Evolutionary conservation across 2,888 invertebrate species (phyloP).

Genomic region (Epiblema foenella): DNA sequence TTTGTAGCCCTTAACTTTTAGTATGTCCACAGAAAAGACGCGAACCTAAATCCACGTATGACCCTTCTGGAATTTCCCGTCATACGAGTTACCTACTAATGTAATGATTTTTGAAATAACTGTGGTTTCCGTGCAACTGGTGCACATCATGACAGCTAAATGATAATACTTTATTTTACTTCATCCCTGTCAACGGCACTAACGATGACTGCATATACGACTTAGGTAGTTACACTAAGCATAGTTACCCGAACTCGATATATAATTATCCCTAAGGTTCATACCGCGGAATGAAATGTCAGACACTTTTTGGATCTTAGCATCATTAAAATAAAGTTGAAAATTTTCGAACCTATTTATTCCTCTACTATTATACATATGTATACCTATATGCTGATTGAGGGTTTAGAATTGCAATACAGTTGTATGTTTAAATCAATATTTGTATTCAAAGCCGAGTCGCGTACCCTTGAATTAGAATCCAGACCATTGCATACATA

Average conservation of each 20-base stretch:
- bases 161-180: not conserved
- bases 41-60: too few species aligned
- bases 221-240: not conserved
- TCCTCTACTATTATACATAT: too few species aligned
- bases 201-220: not conserved
- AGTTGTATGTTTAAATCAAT: constrained; percentile 27
- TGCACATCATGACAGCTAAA: too few species aligned
- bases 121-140: too few species aligned
- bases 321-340: too few species aligned
- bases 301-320: too few species aligned
- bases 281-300: too few species aligned
- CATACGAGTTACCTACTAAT: not conserved
- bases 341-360: too few species aligned
- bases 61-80: too few species aligned
- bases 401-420: constrained; percentile 15
- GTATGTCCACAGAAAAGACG: too few species aligned
- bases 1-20: too few species aligned
- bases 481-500: constrained; percentile 34
- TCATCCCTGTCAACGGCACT: not conserved
- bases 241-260: not conserved
- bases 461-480: constrained; percentile 40
- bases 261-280: not conserved
- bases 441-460: constrained; percentile 21
- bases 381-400: not conserved
- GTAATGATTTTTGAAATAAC: too few species aligned